Evolutionary conservation across 2,888 invertebrate genomes (phyloP), one percentile per base, ranked within the genome.

Genomic region (Chalcis sispes): DNA sequence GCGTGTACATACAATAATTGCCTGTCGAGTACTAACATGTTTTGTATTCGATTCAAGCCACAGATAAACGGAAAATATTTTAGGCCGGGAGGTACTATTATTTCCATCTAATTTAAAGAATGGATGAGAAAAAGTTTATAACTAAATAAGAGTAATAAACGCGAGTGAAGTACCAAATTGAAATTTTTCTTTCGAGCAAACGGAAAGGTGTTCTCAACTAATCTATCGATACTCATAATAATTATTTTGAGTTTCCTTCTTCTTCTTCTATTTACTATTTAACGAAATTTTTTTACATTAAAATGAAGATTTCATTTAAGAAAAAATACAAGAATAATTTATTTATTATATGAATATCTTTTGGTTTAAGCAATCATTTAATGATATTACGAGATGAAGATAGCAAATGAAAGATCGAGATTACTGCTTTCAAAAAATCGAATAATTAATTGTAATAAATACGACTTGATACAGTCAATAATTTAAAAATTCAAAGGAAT

Each of bases 1-100:
- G 42, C 18, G 52, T 77, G 72, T 72, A 77, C 36, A 77, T 77
- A 67, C 27, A 48, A 64, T 65, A 15, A 48, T 69, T 27, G 46
- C 46, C 46, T 67, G 32, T 52, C 54, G 13, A 69, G 58, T 65
- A 59, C 42, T 70, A 52, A 50, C 59, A 52, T 70, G n/a, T 36
- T 36, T 48, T 48, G 18, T 70, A 58, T 70, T 70, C 42, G 62
- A 74, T 62, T 62, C 40, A 10, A 32, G n/a, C 50, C 2, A 15
- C 32, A 40, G 23, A 54, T 62, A 48, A 46, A 32, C 66, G 13
- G 56, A n/a, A 61, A 40, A 25, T 23, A 62, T 32, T 0, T n/a
- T 29, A 36, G n/a, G 42, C 2, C n/a, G 48, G 46, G 20, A 71
- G 64, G 42, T 59, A 71, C 36, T 54, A 67, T 62, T 61, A 10